Conservation (phyloP, 2,888 invertebrate genomes). For the Pseudeuparius sepicola region DNA sequence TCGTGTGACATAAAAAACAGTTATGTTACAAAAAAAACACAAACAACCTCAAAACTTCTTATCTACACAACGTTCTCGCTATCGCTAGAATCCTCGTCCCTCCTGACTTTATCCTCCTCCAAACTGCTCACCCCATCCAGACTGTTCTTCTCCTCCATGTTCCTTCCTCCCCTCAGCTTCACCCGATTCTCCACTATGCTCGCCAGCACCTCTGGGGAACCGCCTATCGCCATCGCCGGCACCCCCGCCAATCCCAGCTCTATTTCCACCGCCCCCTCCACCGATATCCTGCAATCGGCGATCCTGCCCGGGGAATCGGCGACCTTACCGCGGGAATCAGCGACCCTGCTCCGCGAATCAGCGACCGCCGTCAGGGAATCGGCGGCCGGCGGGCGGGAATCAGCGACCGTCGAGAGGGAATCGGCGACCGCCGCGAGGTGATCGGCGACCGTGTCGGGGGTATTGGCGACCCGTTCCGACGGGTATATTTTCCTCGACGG, state of each 20-base stretch:
- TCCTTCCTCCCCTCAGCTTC: constrained; percentile 10
- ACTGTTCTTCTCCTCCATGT: no score
- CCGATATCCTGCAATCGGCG: not conserved
- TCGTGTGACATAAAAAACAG: no score
- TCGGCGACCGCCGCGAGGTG: no score
- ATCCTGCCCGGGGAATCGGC: not conserved
- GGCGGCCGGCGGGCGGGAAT: constrained; percentile 30
- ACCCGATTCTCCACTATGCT: constrained; percentile 35
- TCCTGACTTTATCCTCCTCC: no score
- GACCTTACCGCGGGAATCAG: no score
- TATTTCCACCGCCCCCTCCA: constrained; percentile 19
- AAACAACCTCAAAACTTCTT: no score
- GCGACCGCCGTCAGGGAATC: no score
- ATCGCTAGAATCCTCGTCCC: no score
- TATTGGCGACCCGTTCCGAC: no score
- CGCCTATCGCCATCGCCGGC: constrained; percentile 36
- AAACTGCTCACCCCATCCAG: no score
- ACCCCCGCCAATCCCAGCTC: constrained; percentile 31
- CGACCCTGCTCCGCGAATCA: not conserved
- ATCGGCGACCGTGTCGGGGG: not conserved
- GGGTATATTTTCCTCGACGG: constrained; percentile 18
- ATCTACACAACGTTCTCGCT: no score
- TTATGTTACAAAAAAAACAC: no score
- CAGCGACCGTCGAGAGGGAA: not conserved
- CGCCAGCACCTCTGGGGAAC: constrained; percentile 35